phyloP scores from a whole-genome alignment of 2,113 vertebrate genomes.

The Galemys pyrenaicus region DNA sequence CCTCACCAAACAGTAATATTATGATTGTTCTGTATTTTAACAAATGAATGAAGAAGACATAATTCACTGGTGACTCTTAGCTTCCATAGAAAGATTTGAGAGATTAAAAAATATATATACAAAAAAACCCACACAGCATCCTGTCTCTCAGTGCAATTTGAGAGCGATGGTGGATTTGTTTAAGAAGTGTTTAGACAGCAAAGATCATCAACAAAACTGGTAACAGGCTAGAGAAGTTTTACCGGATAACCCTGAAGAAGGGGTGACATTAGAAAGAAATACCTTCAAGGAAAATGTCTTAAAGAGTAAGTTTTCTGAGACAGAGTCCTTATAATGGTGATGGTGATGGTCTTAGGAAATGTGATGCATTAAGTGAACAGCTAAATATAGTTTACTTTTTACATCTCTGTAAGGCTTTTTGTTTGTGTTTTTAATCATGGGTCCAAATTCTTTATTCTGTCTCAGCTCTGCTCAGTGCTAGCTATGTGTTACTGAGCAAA shows the following conservation, averaged over 20 bases:
- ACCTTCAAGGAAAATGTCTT: background rate
- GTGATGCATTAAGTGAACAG: conserved; percentile 7
- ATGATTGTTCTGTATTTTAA: background rate
- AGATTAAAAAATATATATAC: background rate
- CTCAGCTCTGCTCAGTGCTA: background rate
- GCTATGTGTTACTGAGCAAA: background rate
- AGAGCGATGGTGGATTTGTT: background rate
- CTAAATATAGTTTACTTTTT: background rate
- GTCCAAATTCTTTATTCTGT: background rate
- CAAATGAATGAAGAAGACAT: background rate
- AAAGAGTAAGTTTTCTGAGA: background rate
- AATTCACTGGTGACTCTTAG: background rate
- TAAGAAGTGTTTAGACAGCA: conserved; percentile 36
- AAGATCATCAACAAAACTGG: background rate
- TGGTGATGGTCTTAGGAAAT: background rate
- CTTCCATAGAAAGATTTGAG: background rate
- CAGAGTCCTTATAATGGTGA: background rate
- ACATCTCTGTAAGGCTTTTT: background rate
- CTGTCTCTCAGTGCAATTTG: background rate
- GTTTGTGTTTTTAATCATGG: background rate
- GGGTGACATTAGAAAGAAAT: background rate
- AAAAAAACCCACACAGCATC: background rate
- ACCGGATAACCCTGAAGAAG: background rate
- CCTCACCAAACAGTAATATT: background rate
- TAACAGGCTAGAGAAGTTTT: background rate